These are phyloP conservation scores for Aptenodytes forsteri DNA, from an alignment of 2,113 vertebrate genomes.

Conservation along the genomic window DNA sequence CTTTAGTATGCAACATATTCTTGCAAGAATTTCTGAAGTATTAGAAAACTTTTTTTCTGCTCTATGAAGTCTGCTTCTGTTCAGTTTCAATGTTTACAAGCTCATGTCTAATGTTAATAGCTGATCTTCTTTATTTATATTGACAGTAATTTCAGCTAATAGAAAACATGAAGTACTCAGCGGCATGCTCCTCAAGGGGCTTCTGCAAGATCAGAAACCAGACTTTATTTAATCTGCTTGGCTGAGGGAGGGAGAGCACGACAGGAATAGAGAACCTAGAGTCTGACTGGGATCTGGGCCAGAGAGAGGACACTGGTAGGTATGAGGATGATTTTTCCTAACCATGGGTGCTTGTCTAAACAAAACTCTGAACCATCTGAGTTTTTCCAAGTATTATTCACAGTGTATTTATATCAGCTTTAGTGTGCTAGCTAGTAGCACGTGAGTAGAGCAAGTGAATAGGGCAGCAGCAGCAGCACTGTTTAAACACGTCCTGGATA, in stretches of 20 bases:
- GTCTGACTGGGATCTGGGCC: background rate
- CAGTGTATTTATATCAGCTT: background rate
- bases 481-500: background rate
- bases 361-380: background rate
- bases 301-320: background rate
- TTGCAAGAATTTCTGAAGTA: background rate
- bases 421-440: background rate
- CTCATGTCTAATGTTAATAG: slow-evolving; percentile 14
- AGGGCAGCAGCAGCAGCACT: background rate
- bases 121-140: slow-evolving; percentile 19
- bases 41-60: background rate
- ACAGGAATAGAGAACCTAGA: background rate
- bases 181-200: background rate
- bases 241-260: background rate
- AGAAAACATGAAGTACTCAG: slow-evolving; percentile 11
- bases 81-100: background rate
- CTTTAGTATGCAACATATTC: background rate
- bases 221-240: background rate
- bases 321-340: background rate
- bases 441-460: background rate
- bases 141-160: slow-evolving; percentile 58
- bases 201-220: background rate
- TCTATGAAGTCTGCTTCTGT: background rate
- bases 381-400: background rate
- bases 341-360: background rate